Conservation (phyloP, 2,888 invertebrate genomes). For the Dasypogon diadema region DNA sequence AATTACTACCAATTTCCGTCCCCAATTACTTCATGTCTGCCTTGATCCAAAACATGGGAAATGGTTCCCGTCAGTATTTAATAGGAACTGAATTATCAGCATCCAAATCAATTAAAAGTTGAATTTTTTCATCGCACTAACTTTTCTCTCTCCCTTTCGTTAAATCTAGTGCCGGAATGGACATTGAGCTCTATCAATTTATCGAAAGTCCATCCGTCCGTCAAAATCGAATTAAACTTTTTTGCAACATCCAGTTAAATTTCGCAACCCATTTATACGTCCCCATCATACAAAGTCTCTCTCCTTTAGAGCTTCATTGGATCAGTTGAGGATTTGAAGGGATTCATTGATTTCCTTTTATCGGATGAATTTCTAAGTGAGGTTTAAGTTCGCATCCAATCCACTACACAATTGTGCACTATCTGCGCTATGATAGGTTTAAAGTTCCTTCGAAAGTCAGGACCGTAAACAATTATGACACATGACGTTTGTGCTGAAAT, state of each 20-base stretch:
- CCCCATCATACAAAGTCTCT: conserved; percentile 32
- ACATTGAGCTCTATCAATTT: conserved; percentile 8
- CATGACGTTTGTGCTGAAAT: no score
- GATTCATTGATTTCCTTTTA: conserved; percentile 47
- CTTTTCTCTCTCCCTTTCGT: neutral
- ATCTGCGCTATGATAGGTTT: no score
- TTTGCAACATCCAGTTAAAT: conserved; percentile 25
- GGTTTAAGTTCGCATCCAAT: no score
- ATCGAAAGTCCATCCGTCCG: conserved; percentile 40
- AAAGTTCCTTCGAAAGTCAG: no score
- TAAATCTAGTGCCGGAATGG: neutral
- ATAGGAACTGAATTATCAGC: no score
- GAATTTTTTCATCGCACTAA: neutral
- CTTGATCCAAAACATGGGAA: neutral
- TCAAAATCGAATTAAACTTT: conserved; percentile 49
- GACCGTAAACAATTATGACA: no score
- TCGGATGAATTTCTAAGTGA: conserved; percentile 14
- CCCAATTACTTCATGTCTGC: neutral
- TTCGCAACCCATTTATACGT: conserved; percentile 21
- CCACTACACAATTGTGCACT: no score
- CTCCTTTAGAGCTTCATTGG: conserved; percentile 24
- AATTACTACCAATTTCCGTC: no score
- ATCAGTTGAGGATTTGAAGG: conserved; percentile 44
- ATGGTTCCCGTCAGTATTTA: neutral
- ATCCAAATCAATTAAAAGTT: neutral